Percentiles rank a stretch among this genome's conserved stretches.
Evolutionary conservation across 1,140 invertebrate species (phyloP).

Genomic region (Drosophila sturtevanti): DNA sequence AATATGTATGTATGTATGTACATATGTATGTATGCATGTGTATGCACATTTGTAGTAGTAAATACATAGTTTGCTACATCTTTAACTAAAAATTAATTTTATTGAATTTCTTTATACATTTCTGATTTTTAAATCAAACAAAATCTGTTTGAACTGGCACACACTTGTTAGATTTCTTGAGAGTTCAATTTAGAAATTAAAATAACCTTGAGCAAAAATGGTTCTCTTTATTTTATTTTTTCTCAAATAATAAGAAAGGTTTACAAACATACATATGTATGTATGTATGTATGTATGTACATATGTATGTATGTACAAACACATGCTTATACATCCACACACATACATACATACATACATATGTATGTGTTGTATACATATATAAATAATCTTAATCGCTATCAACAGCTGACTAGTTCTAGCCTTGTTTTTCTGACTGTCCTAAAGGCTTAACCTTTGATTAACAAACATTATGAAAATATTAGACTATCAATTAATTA

Average conservation of each 20-base stretch:
- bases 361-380: no score
- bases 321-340: no score
- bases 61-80: conserved; percentile 24
- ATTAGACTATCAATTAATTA: no score
- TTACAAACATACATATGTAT: neutral
- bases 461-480: no score
- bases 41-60: neutral
- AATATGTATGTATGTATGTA: neutral
- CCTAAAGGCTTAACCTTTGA: no score
- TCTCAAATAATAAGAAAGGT: no score
- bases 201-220: neutral
- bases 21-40: neutral
- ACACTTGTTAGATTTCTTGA: neutral
- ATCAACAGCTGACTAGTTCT: no score
- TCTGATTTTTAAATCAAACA: neutral
- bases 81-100: conserved; percentile 46
- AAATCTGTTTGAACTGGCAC: neutral
- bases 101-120: conserved; percentile 20
- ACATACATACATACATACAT: no score
- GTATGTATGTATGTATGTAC: neutral
- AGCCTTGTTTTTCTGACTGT: no score
- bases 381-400: no score
- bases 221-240: neutral
- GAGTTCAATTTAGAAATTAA: neutral
- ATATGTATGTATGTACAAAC: no score